These are phyloP conservation scores for Clinocottus analis DNA, from an alignment of 2,113 vertebrate species.

Conservation along the genomic window DNA sequence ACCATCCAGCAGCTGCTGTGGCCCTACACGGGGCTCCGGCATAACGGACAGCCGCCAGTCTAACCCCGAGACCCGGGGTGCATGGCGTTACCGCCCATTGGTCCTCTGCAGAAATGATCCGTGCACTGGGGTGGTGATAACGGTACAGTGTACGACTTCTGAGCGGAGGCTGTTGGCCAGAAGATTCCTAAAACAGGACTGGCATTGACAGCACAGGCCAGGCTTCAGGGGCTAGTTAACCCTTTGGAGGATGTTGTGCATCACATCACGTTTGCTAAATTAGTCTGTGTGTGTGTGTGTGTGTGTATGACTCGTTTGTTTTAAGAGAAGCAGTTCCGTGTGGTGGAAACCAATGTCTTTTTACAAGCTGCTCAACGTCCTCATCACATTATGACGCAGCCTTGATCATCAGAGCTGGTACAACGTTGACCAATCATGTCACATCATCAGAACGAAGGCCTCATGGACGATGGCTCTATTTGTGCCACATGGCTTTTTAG, in stretches of 20 bases:
- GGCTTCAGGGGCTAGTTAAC: slow-evolving; percentile 47
- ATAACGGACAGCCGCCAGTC: slow-evolving; percentile 90
- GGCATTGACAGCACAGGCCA: slow-evolving; percentile 28
- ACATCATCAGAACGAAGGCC: slow-evolving; percentile 11
- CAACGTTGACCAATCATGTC: slow-evolving; percentile 39
- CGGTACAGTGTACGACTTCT: slow-evolving; percentile 1
- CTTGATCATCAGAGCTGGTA: slow-evolving; percentile 12
- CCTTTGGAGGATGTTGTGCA: slow-evolving; percentile 55
- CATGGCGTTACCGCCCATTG: slow-evolving; percentile 5
- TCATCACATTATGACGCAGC: slow-evolving; percentile 7
- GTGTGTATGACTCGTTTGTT: slow-evolving; percentile 39
- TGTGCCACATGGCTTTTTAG: slow-evolving; percentile 57
- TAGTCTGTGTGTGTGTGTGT: slow-evolving; percentile 49
- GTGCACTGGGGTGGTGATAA: slow-evolving; percentile 3
- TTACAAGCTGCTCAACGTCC: slow-evolving; percentile 1
- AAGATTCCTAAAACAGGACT: slow-evolving; percentile 44
- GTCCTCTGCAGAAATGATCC: slow-evolving; percentile 19
- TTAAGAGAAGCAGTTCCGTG: slow-evolving; percentile 37
- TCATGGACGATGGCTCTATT: slow-evolving; percentile 35
- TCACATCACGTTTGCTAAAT: slow-evolving; percentile 66
- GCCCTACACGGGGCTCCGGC: slow-evolving; percentile 89
- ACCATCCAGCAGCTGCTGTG: slow-evolving; percentile 93
- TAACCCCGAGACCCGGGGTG: slow-evolving; percentile 52
- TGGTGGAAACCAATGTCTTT: slow-evolving; percentile 4
- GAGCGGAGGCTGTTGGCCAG: slow-evolving; percentile 51